A percentile compares a stretch with the other conserved stretches of the same genome.
Conservation (phyloP, 2,113 vertebrate species). For the Cyanocitta stelleri region DNA sequence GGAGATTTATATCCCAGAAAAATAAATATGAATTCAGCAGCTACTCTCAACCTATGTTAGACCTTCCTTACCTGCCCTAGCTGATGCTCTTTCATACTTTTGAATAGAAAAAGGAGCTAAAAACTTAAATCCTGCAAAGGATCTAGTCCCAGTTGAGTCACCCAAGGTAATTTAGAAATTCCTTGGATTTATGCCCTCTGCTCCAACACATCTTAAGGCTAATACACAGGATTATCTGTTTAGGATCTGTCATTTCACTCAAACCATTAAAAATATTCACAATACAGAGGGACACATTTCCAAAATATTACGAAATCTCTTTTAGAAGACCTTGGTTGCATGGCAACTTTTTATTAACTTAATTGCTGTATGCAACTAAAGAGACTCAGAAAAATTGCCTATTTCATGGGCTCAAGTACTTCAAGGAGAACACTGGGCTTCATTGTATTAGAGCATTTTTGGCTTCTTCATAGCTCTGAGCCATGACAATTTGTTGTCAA, state of each 20-base stretch:
- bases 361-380: constrained; percentile 4
- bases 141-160: background rate
- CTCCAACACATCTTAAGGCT: background rate
- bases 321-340: background rate
- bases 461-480: background rate
- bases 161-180: background rate
- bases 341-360: constrained; percentile 22
- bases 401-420: background rate
- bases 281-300: background rate
- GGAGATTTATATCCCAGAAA: background rate
- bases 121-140: background rate
- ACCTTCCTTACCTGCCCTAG: background rate
- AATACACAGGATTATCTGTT: background rate
- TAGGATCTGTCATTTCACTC: constrained; percentile 4
- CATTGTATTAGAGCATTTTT: background rate
- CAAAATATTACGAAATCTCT: constrained; percentile 5
- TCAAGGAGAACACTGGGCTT: constrained; percentile 1
- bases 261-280: background rate
- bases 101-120: background rate
- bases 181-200: background rate
- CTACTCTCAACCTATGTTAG: background rate
- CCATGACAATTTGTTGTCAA: constrained; percentile 12
- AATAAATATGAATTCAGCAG: background rate
- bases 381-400: background rate
- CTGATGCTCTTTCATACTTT: background rate